Percentiles rank a stretch among this genome's conserved stretches.
Evolutionary conservation across 2,797 vertebrate genomes (phyloP).

Genomic region (Esox lucius): DNA sequence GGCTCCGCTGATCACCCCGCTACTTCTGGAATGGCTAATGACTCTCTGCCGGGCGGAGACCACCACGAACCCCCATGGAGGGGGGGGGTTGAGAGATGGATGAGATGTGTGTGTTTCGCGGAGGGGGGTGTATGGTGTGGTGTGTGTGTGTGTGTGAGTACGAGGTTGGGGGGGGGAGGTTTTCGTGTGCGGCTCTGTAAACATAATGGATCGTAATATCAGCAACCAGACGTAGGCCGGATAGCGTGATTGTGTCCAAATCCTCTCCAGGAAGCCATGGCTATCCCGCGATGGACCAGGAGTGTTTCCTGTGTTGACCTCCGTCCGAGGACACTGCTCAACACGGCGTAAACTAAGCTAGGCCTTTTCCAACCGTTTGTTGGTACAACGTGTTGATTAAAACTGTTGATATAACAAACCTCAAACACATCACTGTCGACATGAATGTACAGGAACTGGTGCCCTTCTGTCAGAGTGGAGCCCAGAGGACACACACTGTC

Average conservation of each 20-base stretch:
- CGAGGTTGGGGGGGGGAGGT: slow-evolving; percentile 9
- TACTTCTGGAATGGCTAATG: slow-evolving; percentile 73
- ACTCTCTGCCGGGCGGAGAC: slow-evolving; percentile 38
- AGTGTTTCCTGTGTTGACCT: too few relatives aligned
- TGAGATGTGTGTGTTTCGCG: slow-evolving; percentile 26
- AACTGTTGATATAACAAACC: neutral
- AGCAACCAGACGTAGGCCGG: slow-evolving; percentile 49
- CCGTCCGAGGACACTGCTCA: neutral
- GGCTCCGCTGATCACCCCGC: slow-evolving; percentile 71
- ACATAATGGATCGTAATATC: slow-evolving; percentile 65
- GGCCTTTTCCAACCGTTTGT: too few relatives aligned
- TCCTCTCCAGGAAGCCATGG: slow-evolving; percentile 49
- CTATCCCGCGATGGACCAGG: neutral
- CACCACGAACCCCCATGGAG: neutral
- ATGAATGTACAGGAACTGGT: neutral
- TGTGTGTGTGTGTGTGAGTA: neutral
- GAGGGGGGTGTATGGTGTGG: slow-evolving; percentile 2
- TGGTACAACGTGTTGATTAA: too few relatives aligned
- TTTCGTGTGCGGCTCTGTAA: slow-evolving; percentile 29
- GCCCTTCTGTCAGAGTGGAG: neutral
- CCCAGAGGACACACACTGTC: slow-evolving; percentile 22
- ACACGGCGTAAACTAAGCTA: too few relatives aligned
- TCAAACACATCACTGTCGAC: neutral
- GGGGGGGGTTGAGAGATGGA: slow-evolving; percentile 20
- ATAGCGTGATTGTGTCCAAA: slow-evolving; percentile 51